Evolutionary conservation across 1,140 invertebrate species (phyloP).

Genomic region (Limonius californicus): DNA sequence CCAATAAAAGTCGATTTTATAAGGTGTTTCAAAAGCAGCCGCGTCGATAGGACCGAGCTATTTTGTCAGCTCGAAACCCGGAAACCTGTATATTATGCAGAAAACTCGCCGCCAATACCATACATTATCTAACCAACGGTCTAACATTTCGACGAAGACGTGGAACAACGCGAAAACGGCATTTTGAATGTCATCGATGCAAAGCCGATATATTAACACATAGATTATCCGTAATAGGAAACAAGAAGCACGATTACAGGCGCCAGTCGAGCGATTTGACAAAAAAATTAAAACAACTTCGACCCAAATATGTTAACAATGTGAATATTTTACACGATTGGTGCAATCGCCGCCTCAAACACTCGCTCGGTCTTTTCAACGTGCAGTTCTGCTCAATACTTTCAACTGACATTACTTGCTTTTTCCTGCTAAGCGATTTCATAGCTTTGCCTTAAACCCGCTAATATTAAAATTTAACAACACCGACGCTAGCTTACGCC

Average conservation of each 20-base stretch:
- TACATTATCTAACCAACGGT: constrained; percentile 10
- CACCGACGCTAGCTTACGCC: too few species aligned
- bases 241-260: background rate
- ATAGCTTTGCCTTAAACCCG: too few species aligned
- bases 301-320: constrained; percentile 2
- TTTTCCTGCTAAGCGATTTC: too few species aligned
- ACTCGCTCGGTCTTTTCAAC: too few species aligned
- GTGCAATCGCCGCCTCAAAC: too few species aligned
- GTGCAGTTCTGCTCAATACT: too few species aligned
- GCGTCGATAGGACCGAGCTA: background rate
- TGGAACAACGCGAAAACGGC: constrained; percentile 3
- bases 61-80: background rate
- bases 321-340: background rate
- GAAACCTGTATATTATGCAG: background rate
- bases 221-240: constrained; percentile 12
- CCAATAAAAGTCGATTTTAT: background rate
- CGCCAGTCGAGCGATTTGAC: constrained; percentile 8
- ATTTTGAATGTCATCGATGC: constrained; percentile 7
- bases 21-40: background rate
- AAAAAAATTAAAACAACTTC: constrained; percentile 1
- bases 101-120: background rate
- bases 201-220: constrained; percentile 5
- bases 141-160: constrained; percentile 3
- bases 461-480: too few species aligned
- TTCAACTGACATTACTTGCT: too few species aligned